Evolutionary conservation across 2,888 invertebrate species (phyloP).

Genomic region (Dolichopus griseipennis): DNA sequence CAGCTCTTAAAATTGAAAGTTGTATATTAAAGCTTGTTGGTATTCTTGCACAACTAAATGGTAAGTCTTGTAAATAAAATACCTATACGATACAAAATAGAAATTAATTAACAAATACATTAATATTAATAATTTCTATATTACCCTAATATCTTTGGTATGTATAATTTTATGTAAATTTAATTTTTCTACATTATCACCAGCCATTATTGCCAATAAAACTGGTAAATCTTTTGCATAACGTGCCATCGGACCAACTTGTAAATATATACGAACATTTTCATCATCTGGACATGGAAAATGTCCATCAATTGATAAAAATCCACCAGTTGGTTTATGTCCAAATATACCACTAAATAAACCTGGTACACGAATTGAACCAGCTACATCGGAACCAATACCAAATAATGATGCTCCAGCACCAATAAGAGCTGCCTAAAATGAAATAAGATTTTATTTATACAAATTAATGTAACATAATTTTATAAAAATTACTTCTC

Average conservation of each 20-base stretch:
- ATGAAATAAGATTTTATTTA: neutral
- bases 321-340: conserved; percentile 71
- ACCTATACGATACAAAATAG: conserved; percentile 39
- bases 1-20: conserved; percentile 30
- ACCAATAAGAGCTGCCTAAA: conserved; percentile 60
- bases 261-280: conserved; percentile 46
- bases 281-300: conserved; percentile 49
- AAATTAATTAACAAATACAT: conserved; percentile 28
- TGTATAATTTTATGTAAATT: conserved; percentile 48
- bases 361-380: conserved; percentile 79
- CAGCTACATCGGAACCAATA: conserved; percentile 77
- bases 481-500: conserved; percentile 51
- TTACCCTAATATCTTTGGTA: conserved; percentile 43
- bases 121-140: conserved; percentile 12
- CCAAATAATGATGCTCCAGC: conserved; percentile 69
- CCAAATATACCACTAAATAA: conserved; percentile 81
- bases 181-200: conserved; percentile 41
- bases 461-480: neutral
- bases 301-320: conserved; percentile 50
- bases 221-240: conserved; percentile 65
- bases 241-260: conserved; percentile 68
- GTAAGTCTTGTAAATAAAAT: conserved; percentile 54
- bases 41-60: conserved; percentile 43
- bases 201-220: conserved; percentile 55
- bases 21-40: conserved; percentile 14